phyloP scores from a whole-genome alignment of 2,113 vertebrate genomes.

The Microcebus murinus region DNA sequence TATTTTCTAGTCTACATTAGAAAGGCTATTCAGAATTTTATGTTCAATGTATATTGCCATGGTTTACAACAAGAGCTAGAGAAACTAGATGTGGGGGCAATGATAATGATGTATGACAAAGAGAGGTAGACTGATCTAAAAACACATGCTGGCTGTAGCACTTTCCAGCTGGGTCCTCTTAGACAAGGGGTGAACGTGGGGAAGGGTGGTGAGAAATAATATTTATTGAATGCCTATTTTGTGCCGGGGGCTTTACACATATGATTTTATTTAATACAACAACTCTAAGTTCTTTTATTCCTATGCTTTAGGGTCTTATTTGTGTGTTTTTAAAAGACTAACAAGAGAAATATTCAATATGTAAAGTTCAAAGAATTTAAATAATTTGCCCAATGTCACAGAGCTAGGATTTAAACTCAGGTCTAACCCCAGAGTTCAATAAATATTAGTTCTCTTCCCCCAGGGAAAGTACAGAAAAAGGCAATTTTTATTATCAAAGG shows the following conservation, averaged over 20 bases:
- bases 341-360: constrained; percentile 32
- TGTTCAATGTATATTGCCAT: background rate
- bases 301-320: background rate
- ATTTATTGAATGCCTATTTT: background rate
- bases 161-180: background rate
- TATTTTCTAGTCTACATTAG: background rate
- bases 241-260: background rate
- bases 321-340: constrained; percentile 24
- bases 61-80: constrained; percentile 10
- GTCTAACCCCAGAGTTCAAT: constrained; percentile 31
- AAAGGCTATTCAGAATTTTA: background rate
- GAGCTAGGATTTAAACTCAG: constrained; percentile 46
- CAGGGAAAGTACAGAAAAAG: background rate
- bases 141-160: background rate
- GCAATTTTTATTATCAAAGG: constrained; percentile 9
- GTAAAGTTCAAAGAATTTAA: constrained; percentile 36
- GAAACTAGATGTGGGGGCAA: background rate
- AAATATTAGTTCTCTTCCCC: background rate
- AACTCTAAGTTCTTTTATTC: background rate
- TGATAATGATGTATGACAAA: background rate
- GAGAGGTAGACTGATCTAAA: background rate
- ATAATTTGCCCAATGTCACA: constrained; percentile 35
- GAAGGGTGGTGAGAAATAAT: background rate
- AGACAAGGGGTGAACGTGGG: background rate
- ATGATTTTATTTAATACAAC: background rate